A percentile compares a stretch with the other conserved stretches of the same genome.
These are phyloP conservation scores for Cheilosia impressa DNA, from an alignment of 2,888 invertebrate genomes.

Conservation along the genomic window DNA sequence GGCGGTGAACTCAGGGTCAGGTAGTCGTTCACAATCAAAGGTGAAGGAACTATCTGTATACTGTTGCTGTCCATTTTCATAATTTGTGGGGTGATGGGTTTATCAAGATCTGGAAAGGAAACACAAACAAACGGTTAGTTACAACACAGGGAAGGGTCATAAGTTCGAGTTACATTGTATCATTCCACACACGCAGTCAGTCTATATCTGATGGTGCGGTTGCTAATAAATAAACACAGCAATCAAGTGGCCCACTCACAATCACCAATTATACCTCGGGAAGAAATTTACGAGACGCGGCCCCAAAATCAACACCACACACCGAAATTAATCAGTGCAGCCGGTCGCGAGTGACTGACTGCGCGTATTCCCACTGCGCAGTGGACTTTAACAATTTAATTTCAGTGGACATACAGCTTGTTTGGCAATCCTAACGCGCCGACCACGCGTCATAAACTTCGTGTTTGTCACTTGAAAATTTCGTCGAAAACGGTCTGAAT, in stretches of 20 bases:
- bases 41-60: slow-evolving; percentile 78
- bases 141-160: slow-evolving; percentile 41
- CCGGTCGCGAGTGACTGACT: background rate
- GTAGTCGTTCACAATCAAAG: slow-evolving; percentile 82
- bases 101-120: slow-evolving; percentile 70
- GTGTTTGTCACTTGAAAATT: slow-evolving; percentile 32
- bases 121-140: slow-evolving; percentile 50
- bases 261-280: slow-evolving; percentile 51
- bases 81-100: slow-evolving; percentile 74
- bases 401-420: slow-evolving; percentile 16
- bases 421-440: slow-evolving; percentile 14
- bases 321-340: slow-evolving; percentile 57
- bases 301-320: slow-evolving; percentile 54
- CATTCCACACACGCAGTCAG: slow-evolving; percentile 20
- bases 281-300: slow-evolving; percentile 43
- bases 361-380: slow-evolving; percentile 49
- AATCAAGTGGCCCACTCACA: slow-evolving; percentile 63
- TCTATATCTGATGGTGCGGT: slow-evolving; percentile 30
- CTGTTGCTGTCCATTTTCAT: slow-evolving; percentile 77
- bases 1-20: slow-evolving; percentile 82
- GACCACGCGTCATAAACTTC: slow-evolving; percentile 36
- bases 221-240: slow-evolving; percentile 54
- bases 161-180: background rate
- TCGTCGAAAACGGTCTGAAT: slow-evolving; percentile 15
- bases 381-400: slow-evolving; percentile 67